A percentile compares a stretch with the other conserved stretches of the same genome.
These are phyloP conservation scores for Dissostichus mawsoni DNA, from an alignment of 2,113 vertebrate genomes.

Conservation along the genomic window DNA sequence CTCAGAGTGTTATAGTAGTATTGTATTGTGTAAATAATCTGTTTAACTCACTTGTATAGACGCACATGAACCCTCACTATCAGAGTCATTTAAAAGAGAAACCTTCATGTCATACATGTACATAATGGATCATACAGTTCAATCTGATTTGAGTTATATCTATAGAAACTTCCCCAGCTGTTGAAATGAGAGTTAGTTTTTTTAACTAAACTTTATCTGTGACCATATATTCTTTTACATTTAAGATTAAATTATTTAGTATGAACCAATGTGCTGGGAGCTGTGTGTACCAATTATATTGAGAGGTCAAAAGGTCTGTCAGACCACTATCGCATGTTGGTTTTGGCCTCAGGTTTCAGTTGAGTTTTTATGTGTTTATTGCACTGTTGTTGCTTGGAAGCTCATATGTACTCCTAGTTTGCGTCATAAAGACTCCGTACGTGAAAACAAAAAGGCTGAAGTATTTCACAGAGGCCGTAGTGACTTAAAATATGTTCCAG, in stretches of 20 bases:
- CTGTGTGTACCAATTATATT: neutral
- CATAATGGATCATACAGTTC: neutral
- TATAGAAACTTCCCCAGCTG: neutral
- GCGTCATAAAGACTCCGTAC: neutral
- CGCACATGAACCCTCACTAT: too few relatives aligned
- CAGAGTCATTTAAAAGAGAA: too few relatives aligned
- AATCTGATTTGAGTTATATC: neutral
- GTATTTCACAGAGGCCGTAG: too few relatives aligned
- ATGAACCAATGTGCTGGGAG: neutral
- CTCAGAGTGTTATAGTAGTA: slow-evolving; percentile 1
- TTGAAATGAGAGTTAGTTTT: neutral
- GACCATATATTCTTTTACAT: neutral
- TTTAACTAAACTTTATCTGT: neutral
- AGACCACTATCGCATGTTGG: neutral
- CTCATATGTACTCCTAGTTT: neutral
- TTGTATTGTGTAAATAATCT: neutral
- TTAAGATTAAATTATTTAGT: neutral
- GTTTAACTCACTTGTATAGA: too few relatives aligned
- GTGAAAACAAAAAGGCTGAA: neutral
- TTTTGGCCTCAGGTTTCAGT: neutral
- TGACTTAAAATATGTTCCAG: slow-evolving; percentile 14
- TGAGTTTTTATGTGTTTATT: neutral
- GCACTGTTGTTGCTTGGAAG: neutral
- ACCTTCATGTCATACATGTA: too few relatives aligned
- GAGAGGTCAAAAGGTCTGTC: neutral